Evolutionary conservation across 2,888 invertebrate species (phyloP).

Genomic region (Arenicola marina): DNA sequence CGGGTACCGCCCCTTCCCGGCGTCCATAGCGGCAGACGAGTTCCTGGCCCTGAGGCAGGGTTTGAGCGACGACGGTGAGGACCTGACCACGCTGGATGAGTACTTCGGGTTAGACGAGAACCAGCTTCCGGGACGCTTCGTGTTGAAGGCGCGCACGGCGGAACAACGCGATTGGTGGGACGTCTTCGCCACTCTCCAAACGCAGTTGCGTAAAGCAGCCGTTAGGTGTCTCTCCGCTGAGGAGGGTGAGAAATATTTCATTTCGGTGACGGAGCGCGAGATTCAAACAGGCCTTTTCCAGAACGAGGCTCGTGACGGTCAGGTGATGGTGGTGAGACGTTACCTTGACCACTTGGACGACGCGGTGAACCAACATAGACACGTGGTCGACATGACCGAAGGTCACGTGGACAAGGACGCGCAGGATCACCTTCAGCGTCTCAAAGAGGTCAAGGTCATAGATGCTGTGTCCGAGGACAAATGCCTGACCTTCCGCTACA

Average conservation of each 20-base stretch:
- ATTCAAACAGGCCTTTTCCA: conserved; percentile 21
- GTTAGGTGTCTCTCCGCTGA: background rate
- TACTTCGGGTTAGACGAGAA: conserved; percentile 23
- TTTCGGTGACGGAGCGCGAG: conserved; percentile 32
- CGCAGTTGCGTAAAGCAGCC: conserved; percentile 10
- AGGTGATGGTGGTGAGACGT: conserved; percentile 5
- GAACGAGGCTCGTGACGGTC: conserved; percentile 7
- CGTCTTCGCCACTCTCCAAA: conserved; percentile 8
- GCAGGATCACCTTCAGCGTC: conserved; percentile 4
- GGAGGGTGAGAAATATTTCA: conserved; percentile 33
- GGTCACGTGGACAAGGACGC: conserved; percentile 11
- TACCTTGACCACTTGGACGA: conserved; percentile 6
- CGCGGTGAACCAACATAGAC: conserved; percentile 12
- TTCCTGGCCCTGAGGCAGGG: conserved; percentile 11
- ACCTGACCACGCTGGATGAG: conserved; percentile 3
- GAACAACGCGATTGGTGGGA: conserved; percentile 24
- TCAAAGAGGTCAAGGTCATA: conserved; percentile 15
- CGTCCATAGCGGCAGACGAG: conserved; percentile 16
- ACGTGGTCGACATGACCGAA: conserved; percentile 12
- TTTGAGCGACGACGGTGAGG: conserved; percentile 6
- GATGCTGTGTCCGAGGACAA: conserved; percentile 1
- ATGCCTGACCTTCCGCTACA: conserved; percentile 11
- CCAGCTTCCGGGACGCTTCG: conserved; percentile 14
- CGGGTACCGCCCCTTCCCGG: conserved; percentile 25
- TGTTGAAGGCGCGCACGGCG: conserved; percentile 16